Conservation (phyloP, 30 jellyfish, hydroid and myxozoan species). For the Sanderia malayensis region DNA sequence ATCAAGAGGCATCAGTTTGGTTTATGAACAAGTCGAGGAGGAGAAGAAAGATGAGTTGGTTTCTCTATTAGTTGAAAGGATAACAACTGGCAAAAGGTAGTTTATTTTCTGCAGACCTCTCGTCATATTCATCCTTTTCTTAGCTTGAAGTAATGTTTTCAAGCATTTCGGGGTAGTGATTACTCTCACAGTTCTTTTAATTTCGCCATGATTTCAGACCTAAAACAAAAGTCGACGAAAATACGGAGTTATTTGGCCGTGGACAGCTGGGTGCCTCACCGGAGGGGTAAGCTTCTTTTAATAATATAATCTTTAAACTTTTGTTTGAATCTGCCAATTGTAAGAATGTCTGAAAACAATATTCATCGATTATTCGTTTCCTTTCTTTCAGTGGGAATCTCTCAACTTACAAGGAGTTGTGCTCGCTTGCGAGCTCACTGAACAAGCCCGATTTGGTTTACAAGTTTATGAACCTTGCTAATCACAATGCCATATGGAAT, state of each 20-base stretch:
- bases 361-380: not conserved
- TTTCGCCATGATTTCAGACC: constrained; percentile 44
- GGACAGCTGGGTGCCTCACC: constrained; percentile 95
- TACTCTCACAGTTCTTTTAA: too few relatives aligned
- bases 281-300: constrained; percentile 95
- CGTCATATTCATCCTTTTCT: too few relatives aligned
- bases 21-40: constrained; percentile 75
- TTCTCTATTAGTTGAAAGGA: constrained; percentile 70
- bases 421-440: constrained; percentile 96
- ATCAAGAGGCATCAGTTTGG: constrained; percentile 87
- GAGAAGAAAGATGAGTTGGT: constrained; percentile 68
- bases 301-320: too few relatives aligned
- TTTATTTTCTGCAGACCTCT: not conserved
- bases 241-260: constrained; percentile 63
- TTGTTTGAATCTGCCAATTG: too few relatives aligned
- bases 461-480: constrained; percentile 93
- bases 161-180: too few relatives aligned
- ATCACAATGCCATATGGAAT: constrained; percentile 97
- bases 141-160: too few relatives aligned
- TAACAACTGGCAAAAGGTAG: constrained; percentile 89
- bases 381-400: constrained; percentile 54
- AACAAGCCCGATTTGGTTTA: constrained; percentile 90
- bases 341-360: too few relatives aligned
- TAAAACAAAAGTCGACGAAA: constrained; percentile 66
- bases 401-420: constrained; percentile 94